These are phyloP conservation scores for Chaunax sp. DNA, from an alignment of 2,797 vertebrate genomes.

Conservation along the genomic window DNA sequence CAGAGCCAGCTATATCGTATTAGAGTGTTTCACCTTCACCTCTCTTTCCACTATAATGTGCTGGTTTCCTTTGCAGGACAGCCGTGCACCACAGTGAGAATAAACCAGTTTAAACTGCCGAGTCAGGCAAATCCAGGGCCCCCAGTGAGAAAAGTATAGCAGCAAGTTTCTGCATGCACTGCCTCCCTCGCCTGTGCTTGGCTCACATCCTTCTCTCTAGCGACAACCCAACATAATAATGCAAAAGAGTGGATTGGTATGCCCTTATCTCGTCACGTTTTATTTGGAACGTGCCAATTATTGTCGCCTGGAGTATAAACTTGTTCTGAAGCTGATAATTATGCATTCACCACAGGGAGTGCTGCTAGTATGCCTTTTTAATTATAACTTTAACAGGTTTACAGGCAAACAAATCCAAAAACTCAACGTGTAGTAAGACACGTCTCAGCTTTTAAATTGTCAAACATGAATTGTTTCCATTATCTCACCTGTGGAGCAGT, in stretches of 20 bases:
- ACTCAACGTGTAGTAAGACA: conserved; percentile 44
- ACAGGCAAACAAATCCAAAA: conserved; percentile 69
- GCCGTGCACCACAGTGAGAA: conserved; percentile 49
- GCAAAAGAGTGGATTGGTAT: conserved; percentile 44
- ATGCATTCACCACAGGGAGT: conserved; percentile 63
- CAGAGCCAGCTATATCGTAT: conserved; percentile 17
- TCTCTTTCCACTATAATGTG: conserved; percentile 48
- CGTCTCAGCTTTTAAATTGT: conserved; percentile 39
- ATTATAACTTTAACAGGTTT: conserved; percentile 77
- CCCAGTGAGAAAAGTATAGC: conserved; percentile 58
- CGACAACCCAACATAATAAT: conserved; percentile 27
- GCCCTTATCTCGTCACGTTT: conserved; percentile 40
- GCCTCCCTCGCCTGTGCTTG: conserved; percentile 20
- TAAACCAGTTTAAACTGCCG: conserved; percentile 64
- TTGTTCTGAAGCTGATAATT: conserved; percentile 67
- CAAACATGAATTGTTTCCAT: conserved; percentile 49
- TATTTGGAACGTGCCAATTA: conserved; percentile 40
- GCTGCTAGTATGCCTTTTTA: conserved; percentile 58
- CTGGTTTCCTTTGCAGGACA: conserved; percentile 40
- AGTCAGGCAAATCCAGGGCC: conserved; percentile 66
- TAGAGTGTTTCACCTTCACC: conserved; percentile 52
- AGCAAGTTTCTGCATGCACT: conserved; percentile 31
- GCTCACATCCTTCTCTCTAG: conserved; percentile 25
- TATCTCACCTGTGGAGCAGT: conserved; percentile 44
- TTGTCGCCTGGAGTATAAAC: conserved; percentile 48